Evolutionary conservation across 2,113 vertebrate genomes (phyloP).

Genomic region (Thomomys bottae): DNA sequence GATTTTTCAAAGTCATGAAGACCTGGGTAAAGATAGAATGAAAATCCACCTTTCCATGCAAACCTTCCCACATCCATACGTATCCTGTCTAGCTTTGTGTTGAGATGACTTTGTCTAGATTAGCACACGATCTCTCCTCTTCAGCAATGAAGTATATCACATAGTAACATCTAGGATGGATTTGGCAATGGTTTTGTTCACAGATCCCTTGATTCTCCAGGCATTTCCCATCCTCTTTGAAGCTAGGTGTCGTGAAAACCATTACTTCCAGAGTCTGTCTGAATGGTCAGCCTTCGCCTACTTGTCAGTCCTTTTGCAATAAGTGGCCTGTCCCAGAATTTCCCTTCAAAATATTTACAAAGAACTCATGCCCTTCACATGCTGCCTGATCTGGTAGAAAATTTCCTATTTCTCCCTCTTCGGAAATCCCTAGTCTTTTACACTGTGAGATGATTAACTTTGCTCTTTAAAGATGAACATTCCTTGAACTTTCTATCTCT

Average conservation of each 20-base stretch:
- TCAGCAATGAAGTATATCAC: not conserved
- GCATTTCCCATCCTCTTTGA: not conserved
- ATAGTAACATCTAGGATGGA: too few species aligned
- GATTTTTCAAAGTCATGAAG: not conserved
- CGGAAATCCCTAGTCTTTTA: not conserved
- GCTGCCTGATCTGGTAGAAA: not conserved
- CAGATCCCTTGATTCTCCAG: not conserved
- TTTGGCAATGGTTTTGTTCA: too few species aligned
- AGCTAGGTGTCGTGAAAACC: not conserved
- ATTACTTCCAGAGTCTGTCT: not conserved
- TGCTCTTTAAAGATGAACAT: not conserved
- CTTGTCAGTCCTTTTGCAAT: not conserved
- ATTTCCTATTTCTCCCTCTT: not conserved
- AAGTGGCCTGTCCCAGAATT: not conserved
- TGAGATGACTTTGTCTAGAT: not conserved
- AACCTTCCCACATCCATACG: not conserved
- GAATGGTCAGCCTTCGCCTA: not conserved
- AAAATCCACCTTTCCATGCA: rapidly evolving
- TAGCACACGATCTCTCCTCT: not conserved
- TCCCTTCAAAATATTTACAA: not conserved
- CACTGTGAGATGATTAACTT: not conserved
- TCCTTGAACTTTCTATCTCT: not conserved
- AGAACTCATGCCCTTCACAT: not conserved
- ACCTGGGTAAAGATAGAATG: not conserved
- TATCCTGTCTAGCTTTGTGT: rapidly evolving